Evolutionary conservation across 2,113 vertebrate genomes (phyloP), one percentile per base, ranked within the genome.

Genomic region (Centropus unirufus): DNA sequence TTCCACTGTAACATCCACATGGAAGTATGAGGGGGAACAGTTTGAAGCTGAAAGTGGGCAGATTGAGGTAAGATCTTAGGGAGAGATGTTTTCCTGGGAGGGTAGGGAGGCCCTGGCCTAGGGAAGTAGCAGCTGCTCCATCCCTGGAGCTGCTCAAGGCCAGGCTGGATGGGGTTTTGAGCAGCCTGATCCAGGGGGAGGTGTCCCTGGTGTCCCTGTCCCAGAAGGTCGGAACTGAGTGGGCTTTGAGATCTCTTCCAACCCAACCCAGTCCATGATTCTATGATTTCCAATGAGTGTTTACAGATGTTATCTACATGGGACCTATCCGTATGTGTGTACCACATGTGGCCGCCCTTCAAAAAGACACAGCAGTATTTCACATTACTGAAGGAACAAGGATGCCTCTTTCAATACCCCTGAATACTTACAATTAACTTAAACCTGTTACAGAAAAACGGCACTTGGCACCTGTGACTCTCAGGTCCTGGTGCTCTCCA

Each of bases 1-100:
- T 95, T 67, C 70, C 95, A 88, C 81, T 87, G 21, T 88, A 87
- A 83, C 85, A 82, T 85, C 93, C 63, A 64, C 30, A 72, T 66
- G 73, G 92, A 89, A 96, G 61, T 82, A 55, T 32, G 11, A 49
- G 47, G 47, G 47, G 47, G 47, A 22, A 49, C 8, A 21, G 20
- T 49, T 49, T 49, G 20, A 21, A 49, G 47, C 47, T 22, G 47
- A 21, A 49, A 49, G 47, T 21, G 47, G 47, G 20, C 8, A 49
- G 47, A 49, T 22, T 49, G 19, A 49, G 21, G 4, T 49, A 21
- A 49, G 47, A 22, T 49, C 47, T 49, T 22, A 9, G 47, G 47
- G 8, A 49, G 47, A 22, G 22, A 49, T 22, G 19, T 49, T 49
- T 9, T 49, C 8, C 47, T 49, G 20, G 20, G 47, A 49, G 47